A percentile compares a stretch with the other conserved stretches of the same genome.
Evolutionary conservation across 1,140 invertebrate species (phyloP).

Genomic region (Lamellibrachia luymesi): DNA sequence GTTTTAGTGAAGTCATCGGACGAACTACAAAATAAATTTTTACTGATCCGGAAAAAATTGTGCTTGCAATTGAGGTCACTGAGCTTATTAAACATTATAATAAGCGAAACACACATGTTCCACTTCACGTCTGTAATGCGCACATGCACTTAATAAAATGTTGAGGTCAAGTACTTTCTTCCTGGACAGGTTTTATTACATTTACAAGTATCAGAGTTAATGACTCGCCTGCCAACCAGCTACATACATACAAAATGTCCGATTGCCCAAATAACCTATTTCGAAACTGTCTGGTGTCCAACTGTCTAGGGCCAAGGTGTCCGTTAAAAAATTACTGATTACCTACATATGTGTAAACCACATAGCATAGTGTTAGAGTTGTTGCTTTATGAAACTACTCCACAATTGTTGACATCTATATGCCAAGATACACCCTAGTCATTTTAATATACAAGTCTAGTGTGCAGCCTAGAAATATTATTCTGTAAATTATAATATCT

Average conservation of each 20-base stretch:
- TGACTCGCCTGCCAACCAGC: background rate
- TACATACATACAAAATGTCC: background rate
- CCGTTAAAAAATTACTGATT: too few species aligned
- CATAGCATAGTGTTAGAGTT: too few species aligned
- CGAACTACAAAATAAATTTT: too few species aligned
- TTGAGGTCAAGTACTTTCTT: background rate
- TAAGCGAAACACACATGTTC: too few species aligned
- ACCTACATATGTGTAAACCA: too few species aligned
- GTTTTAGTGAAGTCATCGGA: too few species aligned
- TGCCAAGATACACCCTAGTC: background rate
- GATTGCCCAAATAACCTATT: background rate
- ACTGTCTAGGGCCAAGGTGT: too few species aligned
- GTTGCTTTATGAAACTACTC: too few species aligned
- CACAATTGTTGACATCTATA: background rate
- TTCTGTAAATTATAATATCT: background rate
- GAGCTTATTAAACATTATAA: too few species aligned
- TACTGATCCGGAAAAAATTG: too few species aligned
- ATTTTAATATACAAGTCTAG: background rate
- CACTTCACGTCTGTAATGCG: too few species aligned
- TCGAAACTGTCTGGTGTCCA: background rate
- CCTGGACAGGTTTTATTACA: background rate
- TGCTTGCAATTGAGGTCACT: background rate
- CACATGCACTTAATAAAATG: too few species aligned
- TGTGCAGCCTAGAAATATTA: background rate
- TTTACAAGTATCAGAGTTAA: background rate